Base-by-base conservation (phyloP, 2,797 vertebrate species). In the Dermochelys coriacea region DNA sequence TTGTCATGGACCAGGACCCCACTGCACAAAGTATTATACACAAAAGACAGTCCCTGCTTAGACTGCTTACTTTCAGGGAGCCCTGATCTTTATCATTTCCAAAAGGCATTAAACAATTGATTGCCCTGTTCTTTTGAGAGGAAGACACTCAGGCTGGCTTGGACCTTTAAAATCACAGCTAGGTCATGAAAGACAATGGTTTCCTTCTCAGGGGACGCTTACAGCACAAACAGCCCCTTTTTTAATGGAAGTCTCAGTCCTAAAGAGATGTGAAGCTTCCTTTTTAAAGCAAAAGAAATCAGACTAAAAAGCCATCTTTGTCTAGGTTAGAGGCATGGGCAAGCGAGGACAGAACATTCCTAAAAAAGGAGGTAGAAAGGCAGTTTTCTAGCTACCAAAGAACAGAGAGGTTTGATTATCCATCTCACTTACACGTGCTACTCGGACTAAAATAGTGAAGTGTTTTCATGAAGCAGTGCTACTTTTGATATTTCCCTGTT, bases 371-470 rank as follows among this genome's bases (percentile, higher is more conserved):
- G 91, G 45, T 3, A 85, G 8, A 2, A 37, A 14, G 23, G 64
- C 34, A 93, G 94, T 88, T 85, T 84, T 89, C 64, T 91, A 68
- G 6, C 8, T 86, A 80, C 25, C 45, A 80, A 86, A 91, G 59
- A 34, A 91, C 16, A 94, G 87, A 2, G 80, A 83, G 23, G 92
- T 94, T 78, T 74, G n/a, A 31, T 34, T 55, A 55, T 23, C 1
- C 54, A 55, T 55, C 54, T 55, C 19, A 55, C 54, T 64, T 34
- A 34, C 31, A 16, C 74, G 84, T 0, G 3, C 37, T 47, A 88
- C 29, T 88, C 57, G 86, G 82, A 90, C 5, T 1, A 80, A 94
- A 61, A 54, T 54, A 90, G 21, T 7, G 34, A 2, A 21, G 37
- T 68, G 75, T 79, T 27, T 5, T 47, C 8, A 85, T 47, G 29